These are phyloP conservation scores for Drosophila prostipennis DNA, from an alignment of 2,888 invertebrate genomes.

Conservation along the genomic window DNA sequence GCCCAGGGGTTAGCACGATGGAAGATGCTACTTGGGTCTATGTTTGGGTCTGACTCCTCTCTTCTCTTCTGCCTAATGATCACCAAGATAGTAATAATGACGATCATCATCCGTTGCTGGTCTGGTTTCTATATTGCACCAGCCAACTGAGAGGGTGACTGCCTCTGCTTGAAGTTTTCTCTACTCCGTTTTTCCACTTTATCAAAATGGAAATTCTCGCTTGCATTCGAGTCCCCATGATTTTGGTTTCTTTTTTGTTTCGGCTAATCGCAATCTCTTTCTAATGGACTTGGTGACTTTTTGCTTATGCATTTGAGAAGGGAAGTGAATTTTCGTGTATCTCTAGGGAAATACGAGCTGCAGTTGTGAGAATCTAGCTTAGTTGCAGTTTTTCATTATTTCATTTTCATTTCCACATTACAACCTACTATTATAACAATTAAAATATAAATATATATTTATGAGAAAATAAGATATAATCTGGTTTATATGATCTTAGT, in stretches of 20 bases:
- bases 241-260: conserved; percentile 7
- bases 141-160: conserved; percentile 3
- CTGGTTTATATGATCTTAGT: no score
- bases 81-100: conserved; percentile 15
- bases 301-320: not conserved
- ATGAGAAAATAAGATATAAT: no score
- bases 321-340: no score
- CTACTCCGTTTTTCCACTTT: conserved; percentile 17
- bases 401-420: no score
- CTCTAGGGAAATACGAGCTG: not conserved
- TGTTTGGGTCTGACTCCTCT: not conserved
- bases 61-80: conserved; percentile 11
- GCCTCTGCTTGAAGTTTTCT: conserved; percentile 8
- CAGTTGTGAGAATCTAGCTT: not conserved
- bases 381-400: no score
- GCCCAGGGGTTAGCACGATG: conserved; percentile 30
- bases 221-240: not conserved
- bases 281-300: conserved; percentile 4
- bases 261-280: not conserved
- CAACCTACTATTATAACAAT: not conserved
- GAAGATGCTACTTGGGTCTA: conserved; percentile 6
- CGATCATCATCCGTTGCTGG: conserved; percentile 18
- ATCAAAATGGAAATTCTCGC: conserved; percentile 9
- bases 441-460: not conserved
- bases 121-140: conserved; percentile 23